Percentiles rank a stretch among this genome's conserved stretches.
Evolutionary conservation across 2,113 vertebrate species (phyloP).

Genomic region (Dolichallabes microphthalmus): DNA sequence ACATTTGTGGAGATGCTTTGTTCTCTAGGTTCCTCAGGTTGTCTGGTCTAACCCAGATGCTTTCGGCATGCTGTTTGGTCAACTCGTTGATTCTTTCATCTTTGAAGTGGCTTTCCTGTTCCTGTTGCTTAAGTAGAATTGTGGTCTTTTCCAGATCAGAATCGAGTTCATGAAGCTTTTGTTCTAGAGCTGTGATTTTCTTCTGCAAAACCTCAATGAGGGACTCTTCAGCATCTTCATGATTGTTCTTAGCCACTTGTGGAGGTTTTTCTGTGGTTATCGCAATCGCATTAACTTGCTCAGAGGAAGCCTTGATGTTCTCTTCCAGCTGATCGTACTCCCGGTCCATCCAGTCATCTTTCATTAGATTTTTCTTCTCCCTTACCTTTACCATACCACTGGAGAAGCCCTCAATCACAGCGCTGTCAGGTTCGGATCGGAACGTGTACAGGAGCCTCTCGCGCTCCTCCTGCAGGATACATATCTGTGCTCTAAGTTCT

Average conservation of each 20-base stretch:
- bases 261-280: neutral
- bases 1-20: neutral
- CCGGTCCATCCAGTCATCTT: constrained; percentile 48
- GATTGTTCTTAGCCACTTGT: neutral
- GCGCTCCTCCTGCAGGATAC: constrained; percentile 68
- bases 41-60: constrained; percentile 58
- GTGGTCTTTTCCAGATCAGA: constrained; percentile 74
- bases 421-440: constrained; percentile 45
- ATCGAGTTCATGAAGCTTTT: constrained; percentile 75
- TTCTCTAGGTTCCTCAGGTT: constrained; percentile 37
- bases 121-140: constrained; percentile 73
- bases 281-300: constrained; percentile 32
- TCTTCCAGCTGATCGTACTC: constrained; percentile 48
- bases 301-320: constrained; percentile 46
- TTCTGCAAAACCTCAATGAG: constrained; percentile 69
- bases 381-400: neutral
- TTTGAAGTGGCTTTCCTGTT: constrained; percentile 74
- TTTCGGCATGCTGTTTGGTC: constrained; percentile 57
- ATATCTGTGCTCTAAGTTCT: constrained; percentile 70
- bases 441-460: constrained; percentile 59
- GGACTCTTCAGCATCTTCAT: constrained; percentile 52
- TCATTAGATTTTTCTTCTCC: constrained; percentile 19
- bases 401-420: neutral
- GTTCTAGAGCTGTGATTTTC: constrained; percentile 78
- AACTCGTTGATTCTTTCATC: constrained; percentile 77